These are phyloP conservation scores for Harmothoe impar DNA, from an alignment of 2,888 invertebrate genomes.

Conservation along the genomic window DNA sequence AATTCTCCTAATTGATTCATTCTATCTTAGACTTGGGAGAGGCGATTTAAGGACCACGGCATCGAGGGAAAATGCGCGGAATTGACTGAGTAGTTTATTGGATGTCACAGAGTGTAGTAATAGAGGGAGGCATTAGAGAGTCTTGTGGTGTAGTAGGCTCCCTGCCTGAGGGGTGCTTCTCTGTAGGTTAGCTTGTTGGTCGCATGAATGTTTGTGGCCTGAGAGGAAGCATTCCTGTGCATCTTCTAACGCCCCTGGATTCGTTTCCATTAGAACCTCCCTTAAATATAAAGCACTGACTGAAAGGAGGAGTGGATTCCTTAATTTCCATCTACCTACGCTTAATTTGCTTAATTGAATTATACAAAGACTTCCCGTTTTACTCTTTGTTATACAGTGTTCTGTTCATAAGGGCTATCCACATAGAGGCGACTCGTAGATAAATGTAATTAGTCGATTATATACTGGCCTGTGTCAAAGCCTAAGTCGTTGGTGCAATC, in stretches of 20 bases:
- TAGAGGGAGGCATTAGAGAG: conserved; percentile 30
- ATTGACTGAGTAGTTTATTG: conserved; percentile 39
- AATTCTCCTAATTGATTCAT: conserved; percentile 40
- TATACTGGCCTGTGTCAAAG: too few relatives aligned
- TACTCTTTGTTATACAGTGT: too few relatives aligned
- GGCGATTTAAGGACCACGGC: conserved; percentile 13
- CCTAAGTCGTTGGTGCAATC: too few relatives aligned
- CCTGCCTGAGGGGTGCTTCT: background rate
- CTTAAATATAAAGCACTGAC: background rate
- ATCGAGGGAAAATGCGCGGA: background rate
- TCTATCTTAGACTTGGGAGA: background rate
- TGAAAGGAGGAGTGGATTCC: background rate
- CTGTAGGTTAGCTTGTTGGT: background rate
- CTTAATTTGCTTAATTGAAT: too few relatives aligned
- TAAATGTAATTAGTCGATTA: too few relatives aligned
- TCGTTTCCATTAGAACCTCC: background rate
- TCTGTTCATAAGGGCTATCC: too few relatives aligned
- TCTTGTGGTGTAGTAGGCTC: conserved; percentile 6
- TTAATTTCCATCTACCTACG: background rate
- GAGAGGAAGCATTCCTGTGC: background rate
- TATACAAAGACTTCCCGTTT: too few relatives aligned
- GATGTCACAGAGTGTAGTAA: background rate
- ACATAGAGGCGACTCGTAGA: too few relatives aligned
- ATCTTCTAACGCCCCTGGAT: background rate
- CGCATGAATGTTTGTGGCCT: background rate